phyloP scores from a whole-genome alignment of 2,797 vertebrate genomes.

The Cirrhinus molitorella region DNA sequence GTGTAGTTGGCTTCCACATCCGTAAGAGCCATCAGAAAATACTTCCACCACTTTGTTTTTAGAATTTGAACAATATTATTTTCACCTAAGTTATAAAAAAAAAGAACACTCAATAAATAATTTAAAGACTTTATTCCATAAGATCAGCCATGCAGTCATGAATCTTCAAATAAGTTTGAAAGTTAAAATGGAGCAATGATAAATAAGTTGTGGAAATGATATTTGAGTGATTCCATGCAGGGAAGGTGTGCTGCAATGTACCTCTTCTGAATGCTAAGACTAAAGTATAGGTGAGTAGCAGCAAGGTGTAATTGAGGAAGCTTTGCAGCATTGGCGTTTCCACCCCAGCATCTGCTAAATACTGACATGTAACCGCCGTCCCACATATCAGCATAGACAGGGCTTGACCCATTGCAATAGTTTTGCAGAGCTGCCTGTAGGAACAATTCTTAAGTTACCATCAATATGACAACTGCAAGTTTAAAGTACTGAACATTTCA shows the following conservation, averaged over 20 bases:
- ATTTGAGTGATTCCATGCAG: neutral
- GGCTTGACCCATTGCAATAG: slow-evolving; percentile 87
- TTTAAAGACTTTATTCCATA: neutral
- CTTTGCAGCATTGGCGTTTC: slow-evolving; percentile 95
- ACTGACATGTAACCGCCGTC: slow-evolving; percentile 92
- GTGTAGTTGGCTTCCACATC: slow-evolving; percentile 96
- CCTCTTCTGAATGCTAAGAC: slow-evolving; percentile 83
- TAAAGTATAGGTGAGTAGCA: slow-evolving; percentile 87
- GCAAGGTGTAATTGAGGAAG: slow-evolving; percentile 90
- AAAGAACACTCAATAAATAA: neutral
- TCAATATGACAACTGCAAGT: neutral
- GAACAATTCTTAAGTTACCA: neutral
- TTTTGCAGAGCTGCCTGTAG: slow-evolving; percentile 88
- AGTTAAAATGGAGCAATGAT: neutral
- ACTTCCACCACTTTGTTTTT: slow-evolving; percentile 94
- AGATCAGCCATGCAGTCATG: neutral
- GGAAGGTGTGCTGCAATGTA: slow-evolving; percentile 57
- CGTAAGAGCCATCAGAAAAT: slow-evolving; percentile 87
- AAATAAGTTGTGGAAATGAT: neutral
- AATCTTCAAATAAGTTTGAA: neutral
- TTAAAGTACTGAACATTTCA: neutral
- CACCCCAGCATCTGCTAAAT: slow-evolving; percentile 78
- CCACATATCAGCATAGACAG: slow-evolving; percentile 94
- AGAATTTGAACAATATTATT: slow-evolving; percentile 85
- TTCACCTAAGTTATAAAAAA: slow-evolving; percentile 72